A percentile compares a stretch with the other conserved stretches of the same genome.
These are phyloP conservation scores for Helleia helle DNA, from an alignment of 2,888 invertebrate genomes.

Conservation along the genomic window DNA sequence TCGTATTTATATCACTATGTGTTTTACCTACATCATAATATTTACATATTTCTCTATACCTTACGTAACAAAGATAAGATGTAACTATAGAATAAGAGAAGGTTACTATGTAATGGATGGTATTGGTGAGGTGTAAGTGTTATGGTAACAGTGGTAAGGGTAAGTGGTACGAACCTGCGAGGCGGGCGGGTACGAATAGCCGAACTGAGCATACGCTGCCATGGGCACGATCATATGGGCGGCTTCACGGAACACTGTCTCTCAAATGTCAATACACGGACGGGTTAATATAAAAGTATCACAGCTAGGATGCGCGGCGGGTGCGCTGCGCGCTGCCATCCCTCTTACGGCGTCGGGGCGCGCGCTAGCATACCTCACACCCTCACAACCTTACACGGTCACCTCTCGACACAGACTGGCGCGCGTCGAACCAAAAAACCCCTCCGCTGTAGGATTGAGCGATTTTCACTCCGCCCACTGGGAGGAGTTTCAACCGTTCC, in stretches of 20 bases:
- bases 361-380: constrained; percentile 56
- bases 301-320: constrained; percentile 64
- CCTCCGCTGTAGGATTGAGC: constrained; percentile 65
- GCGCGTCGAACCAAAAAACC: constrained; percentile 62
- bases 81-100: too few relatives aligned
- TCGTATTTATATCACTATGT: too few relatives aligned
- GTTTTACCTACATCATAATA: too few relatives aligned
- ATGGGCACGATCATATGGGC: constrained; percentile 73
- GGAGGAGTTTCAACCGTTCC: constrained; percentile 37
- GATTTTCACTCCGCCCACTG: constrained; percentile 42
- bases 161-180: constrained; percentile 86
- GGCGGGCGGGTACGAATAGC: constrained; percentile 93
- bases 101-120: too few relatives aligned
- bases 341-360: constrained; percentile 62
- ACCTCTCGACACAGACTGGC: constrained; percentile 66
- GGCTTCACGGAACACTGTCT: constrained; percentile 71
- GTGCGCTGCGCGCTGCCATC: constrained; percentile 65
- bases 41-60: too few relatives aligned
- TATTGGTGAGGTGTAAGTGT: too few relatives aligned
- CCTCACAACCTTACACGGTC: constrained; percentile 57
- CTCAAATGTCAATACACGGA: constrained; percentile 64
- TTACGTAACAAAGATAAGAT: too few relatives aligned
- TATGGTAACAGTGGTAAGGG: too few relatives aligned
- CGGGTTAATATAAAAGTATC: constrained; percentile 51
- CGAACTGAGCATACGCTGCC: constrained; percentile 93